These are phyloP conservation scores for Cabera pusaria DNA, from an alignment of 2,888 invertebrate species.

Conservation along the genomic window DNA sequence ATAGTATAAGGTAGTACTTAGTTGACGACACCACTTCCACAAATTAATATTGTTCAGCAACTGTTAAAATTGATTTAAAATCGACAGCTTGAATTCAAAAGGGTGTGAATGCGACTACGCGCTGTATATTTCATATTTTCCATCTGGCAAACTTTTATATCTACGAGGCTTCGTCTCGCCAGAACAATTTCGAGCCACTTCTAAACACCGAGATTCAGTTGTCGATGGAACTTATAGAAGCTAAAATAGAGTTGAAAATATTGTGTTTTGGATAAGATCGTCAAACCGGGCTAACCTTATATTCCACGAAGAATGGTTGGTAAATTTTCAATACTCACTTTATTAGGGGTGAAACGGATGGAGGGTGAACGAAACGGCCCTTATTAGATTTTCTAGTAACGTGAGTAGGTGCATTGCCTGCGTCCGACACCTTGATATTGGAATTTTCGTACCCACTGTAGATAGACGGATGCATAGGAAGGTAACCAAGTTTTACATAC, in stretches of 20 bases:
- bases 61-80: too few relatives aligned
- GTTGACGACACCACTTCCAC: slow-evolving; percentile 11
- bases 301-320: slow-evolving; percentile 80
- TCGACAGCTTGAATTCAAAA: slow-evolving; percentile 22
- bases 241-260: slow-evolving; percentile 33
- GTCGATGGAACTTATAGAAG: slow-evolving; percentile 1
- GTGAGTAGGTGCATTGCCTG: slow-evolving; percentile 62
- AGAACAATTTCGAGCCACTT: slow-evolving; percentile 51
- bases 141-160: slow-evolving; percentile 59
- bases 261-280: slow-evolving; percentile 50
- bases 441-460: slow-evolving; percentile 34
- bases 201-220: slow-evolving; percentile 1
- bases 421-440: slow-evolving; percentile 62
- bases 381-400: slow-evolving; percentile 81
- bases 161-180: slow-evolving; percentile 45
- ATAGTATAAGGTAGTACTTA: too few relatives aligned
- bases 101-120: slow-evolving; percentile 23
- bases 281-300: slow-evolving; percentile 74
- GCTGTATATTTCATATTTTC: slow-evolving; percentile 64
- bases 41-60: too few relatives aligned
- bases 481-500: too few relatives aligned
- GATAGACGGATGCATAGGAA: too few relatives aligned
- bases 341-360: slow-evolving; percentile 76
- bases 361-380: slow-evolving; percentile 71
- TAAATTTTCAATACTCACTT: slow-evolving; percentile 84